Conservation (phyloP, 2,797 vertebrate species). For the Coracias cyanogaster region DNA sequence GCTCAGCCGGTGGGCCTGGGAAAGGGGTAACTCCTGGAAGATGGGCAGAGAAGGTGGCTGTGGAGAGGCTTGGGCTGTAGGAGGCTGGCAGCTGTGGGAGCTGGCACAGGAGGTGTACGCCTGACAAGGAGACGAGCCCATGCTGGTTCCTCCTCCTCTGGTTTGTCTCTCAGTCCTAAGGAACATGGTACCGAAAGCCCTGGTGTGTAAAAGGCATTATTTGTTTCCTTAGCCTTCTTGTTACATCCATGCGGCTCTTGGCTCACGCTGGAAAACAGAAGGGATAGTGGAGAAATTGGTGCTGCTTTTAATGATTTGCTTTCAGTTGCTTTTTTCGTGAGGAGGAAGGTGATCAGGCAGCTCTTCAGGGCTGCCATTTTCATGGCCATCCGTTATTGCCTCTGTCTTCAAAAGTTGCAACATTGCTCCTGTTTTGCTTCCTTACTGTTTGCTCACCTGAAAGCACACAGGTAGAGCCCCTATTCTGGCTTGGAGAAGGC, state of each 20-base stretch:
- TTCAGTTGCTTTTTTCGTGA: background rate
- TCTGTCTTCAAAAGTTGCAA: background rate
- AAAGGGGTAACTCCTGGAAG: background rate
- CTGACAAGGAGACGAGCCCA: background rate
- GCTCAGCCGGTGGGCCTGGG: background rate
- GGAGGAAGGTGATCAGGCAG: background rate
- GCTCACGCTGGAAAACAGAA: background rate
- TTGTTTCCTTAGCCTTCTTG: background rate
- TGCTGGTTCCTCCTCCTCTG: background rate
- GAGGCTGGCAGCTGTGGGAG: background rate
- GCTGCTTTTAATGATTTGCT: background rate
- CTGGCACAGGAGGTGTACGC: background rate
- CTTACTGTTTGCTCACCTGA: background rate
- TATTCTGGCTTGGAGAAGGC: background rate
- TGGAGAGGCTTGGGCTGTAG: background rate
- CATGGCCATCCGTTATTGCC: background rate
- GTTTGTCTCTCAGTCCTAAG: background rate
- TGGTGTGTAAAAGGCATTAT: background rate
- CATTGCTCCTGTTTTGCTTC: background rate
- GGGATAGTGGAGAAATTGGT: background rate
- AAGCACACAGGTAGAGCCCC: background rate
- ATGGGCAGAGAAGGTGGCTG: background rate
- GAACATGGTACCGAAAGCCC: background rate
- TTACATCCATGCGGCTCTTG: background rate
- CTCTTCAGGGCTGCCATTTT: background rate